A percentile compares a stretch with the other conserved stretches of the same genome.
Conservation (phyloP, 1,140 invertebrate genomes). For the Listronotus bonariensis region DNA sequence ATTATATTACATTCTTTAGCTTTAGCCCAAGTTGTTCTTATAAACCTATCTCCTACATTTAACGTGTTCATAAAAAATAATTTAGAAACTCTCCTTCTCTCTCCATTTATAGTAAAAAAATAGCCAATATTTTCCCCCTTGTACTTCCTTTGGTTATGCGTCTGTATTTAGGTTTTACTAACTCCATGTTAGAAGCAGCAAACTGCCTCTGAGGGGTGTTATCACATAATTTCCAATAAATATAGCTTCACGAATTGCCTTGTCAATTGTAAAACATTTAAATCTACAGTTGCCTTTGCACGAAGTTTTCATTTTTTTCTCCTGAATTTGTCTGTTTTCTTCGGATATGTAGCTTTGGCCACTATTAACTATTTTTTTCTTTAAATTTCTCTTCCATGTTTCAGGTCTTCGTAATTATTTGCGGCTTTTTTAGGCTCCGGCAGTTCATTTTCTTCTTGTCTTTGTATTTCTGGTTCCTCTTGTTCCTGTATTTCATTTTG, state of each 20-base stretch:
- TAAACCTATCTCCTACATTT: too few species aligned
- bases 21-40: too few species aligned
- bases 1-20: too few species aligned
- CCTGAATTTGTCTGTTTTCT: background rate
- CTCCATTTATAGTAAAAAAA: too few species aligned
- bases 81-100: too few species aligned
- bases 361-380: slow-evolving; percentile 3
- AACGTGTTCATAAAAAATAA: too few species aligned
- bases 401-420: background rate
- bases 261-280: slow-evolving; percentile 1
- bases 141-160: background rate
- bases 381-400: slow-evolving; percentile 4
- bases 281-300: slow-evolving; percentile 1
- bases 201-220: slow-evolving; percentile 4
- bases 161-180: background rate
- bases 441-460: background rate
- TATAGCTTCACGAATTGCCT: background rate
- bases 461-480: too few species aligned
- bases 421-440: background rate
- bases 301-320: background rate
- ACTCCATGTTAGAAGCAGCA: slow-evolving; percentile 3
- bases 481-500: too few species aligned
- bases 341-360: slow-evolving; percentile 2
- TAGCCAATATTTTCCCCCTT: background rate
- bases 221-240: slow-evolving; percentile 1